Evolutionary conservation across 2,797 vertebrate genomes (phyloP).

Genomic region (Propithecus deckenii): DNA sequence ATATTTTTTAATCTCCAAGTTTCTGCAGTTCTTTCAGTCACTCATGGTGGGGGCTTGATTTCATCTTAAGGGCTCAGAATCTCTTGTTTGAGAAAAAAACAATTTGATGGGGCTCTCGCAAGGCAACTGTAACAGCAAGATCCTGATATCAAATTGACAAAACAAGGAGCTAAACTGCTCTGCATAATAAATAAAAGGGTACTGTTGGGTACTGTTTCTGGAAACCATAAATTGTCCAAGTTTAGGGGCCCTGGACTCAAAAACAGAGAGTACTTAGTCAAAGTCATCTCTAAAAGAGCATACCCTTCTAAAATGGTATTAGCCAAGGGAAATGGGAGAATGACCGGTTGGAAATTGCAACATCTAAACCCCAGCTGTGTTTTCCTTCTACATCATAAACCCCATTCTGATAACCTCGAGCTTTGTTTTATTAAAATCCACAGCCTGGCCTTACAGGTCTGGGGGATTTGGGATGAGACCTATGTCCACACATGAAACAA

Average conservation of each 20-base stretch:
- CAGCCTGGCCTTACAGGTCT: background rate
- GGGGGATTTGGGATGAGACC: background rate
- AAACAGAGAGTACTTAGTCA: background rate
- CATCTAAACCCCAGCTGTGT: background rate
- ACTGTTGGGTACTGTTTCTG: background rate
- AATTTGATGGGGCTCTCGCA: background rate
- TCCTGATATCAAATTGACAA: background rate
- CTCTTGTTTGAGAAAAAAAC: background rate
- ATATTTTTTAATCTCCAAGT: background rate
- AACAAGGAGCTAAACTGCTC: background rate
- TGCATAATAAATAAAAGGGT: background rate
- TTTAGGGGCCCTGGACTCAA: background rate
- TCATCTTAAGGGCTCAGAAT: background rate
- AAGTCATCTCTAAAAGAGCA: background rate
- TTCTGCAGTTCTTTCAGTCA: background rate
- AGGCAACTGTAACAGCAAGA: background rate
- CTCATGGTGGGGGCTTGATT: background rate
- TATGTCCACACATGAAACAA: background rate
- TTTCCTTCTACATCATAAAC: background rate
- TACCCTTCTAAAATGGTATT: background rate
- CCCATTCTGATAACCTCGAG: background rate
- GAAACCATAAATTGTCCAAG: background rate
- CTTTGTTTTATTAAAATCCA: background rate
- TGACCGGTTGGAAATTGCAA: background rate
- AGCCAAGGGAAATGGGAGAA: background rate